Conservation (phyloP, 92 coral and sea anemone species). For the Parazoanthus swiftii region DNA sequence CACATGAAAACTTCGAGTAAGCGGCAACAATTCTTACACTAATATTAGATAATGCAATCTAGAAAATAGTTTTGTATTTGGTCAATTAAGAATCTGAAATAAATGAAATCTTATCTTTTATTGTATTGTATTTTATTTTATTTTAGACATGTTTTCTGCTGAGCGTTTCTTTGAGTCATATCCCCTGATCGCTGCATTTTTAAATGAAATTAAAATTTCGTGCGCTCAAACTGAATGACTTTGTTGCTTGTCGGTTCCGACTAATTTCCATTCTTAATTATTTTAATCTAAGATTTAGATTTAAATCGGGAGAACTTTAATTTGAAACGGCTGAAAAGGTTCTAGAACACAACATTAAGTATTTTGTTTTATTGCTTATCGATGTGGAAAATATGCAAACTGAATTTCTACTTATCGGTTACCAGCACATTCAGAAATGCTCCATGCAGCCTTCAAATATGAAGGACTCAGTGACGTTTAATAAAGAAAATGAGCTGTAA, state of each 20-base stretch:
- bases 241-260: neutral
- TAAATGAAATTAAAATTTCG: neutral
- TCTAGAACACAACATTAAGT: neutral
- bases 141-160: neutral
- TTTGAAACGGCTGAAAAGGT: neutral
- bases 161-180: neutral
- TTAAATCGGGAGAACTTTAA: neutral
- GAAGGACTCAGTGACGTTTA: neutral
- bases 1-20: neutral
- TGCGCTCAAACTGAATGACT: neutral
- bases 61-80: neutral
- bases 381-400: too few relatives aligned
- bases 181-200: neutral
- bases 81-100: neutral
- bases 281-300: neutral
- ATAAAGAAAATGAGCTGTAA: neutral
- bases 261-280: constrained; percentile 4
- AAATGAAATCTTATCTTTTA: neutral
- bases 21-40: neutral
- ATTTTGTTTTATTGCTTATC: neutral
- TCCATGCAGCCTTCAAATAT: neutral
- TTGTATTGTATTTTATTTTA: neutral
- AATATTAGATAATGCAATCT: neutral
- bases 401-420: too few relatives aligned
- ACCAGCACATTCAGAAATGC: neutral